Evolutionary conservation across 2,797 vertebrate genomes (phyloP).

Genomic region (Falco concolor): DNA sequence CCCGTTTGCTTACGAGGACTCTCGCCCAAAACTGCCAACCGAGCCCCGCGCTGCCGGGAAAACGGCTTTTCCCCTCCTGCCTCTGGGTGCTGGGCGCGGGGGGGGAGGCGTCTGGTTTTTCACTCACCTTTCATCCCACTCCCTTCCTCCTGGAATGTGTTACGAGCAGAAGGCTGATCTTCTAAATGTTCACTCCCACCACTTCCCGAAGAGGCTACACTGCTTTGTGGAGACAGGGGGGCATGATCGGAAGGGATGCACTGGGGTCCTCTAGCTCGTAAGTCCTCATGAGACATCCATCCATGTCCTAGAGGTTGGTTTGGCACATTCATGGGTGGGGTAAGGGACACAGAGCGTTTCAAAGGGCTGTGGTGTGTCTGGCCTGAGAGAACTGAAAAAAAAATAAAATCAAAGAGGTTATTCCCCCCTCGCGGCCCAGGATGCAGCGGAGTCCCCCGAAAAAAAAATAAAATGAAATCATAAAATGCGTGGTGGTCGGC

Average conservation of each 20-base stretch:
- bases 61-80: neutral
- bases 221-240: slow-evolving; percentile 98
- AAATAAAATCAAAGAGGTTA: slow-evolving; percentile 76
- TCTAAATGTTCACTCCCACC: slow-evolving; percentile 98
- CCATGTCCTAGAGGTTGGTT: slow-evolving; percentile 93
- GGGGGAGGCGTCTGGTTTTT: slow-evolving; percentile 12
- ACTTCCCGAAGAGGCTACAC: slow-evolving; percentile 97
- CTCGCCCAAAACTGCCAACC: neutral
- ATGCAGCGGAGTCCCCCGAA: slow-evolving; percentile 57
- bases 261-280: slow-evolving; percentile 87
- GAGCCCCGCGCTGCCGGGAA: neutral
- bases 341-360: slow-evolving; percentile 98
- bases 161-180: slow-evolving; percentile 88
- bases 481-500: slow-evolving; percentile 13
- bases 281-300: slow-evolving; percentile 99
- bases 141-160: slow-evolving; percentile 96
- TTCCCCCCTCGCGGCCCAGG: slow-evolving; percentile 68
- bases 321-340: slow-evolving; percentile 95
- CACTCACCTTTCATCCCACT: slow-evolving; percentile 98
- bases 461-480: neutral
- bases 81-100: neutral
- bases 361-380: slow-evolving; percentile 96
- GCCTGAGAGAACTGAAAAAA: slow-evolving; percentile 86
- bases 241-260: slow-evolving; percentile 90
- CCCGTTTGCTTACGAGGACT: neutral